A percentile compares a stretch with the other conserved stretches of the same genome.
Conservation (phyloP, 2,797 vertebrate species). For the Brotula barbata region DNA sequence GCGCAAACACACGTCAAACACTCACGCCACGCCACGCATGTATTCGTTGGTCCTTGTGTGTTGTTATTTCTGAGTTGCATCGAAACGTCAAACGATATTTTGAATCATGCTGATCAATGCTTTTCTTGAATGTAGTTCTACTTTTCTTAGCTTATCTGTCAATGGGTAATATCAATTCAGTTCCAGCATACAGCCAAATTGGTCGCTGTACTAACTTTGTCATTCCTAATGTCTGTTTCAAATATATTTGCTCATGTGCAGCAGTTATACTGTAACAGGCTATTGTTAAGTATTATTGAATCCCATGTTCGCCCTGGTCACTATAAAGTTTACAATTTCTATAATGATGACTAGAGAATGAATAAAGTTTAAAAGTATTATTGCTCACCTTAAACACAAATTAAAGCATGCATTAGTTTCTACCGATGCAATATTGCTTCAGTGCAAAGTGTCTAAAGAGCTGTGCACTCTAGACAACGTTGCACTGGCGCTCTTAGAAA, state of each 20-base stretch:
- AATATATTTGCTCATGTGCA: too few species aligned
- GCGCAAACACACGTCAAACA: not conserved
- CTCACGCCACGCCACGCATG: not conserved
- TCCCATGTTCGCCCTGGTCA: too few species aligned
- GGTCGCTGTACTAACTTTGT: too few species aligned
- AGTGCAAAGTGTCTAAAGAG: conserved; percentile 22
- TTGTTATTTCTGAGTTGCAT: conserved; percentile 17
- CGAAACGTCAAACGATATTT: conserved; percentile 34
- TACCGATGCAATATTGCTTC: conserved; percentile 12
- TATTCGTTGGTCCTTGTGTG: conserved; percentile 13
- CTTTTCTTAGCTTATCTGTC: conserved; percentile 38
- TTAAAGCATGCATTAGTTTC: conserved; percentile 9
- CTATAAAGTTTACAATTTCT: not conserved
- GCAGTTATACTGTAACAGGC: too few species aligned
- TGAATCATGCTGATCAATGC: conserved; percentile 41
- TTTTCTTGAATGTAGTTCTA: conserved; percentile 44
- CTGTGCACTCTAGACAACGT: conserved; percentile 65
- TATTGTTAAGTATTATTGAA: too few species aligned
- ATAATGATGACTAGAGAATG: not conserved
- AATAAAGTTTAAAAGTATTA: not conserved
- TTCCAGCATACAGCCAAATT: too few species aligned
- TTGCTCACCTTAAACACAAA: not conserved
- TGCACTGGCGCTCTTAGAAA: conserved; percentile 75
- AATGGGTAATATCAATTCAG: too few species aligned
- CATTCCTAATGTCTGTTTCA: too few species aligned